Evolutionary conservation across 2,888 invertebrate species (phyloP), one percentile per base, ranked within the genome.

Genomic region (Tyria jacobaeae): DNA sequence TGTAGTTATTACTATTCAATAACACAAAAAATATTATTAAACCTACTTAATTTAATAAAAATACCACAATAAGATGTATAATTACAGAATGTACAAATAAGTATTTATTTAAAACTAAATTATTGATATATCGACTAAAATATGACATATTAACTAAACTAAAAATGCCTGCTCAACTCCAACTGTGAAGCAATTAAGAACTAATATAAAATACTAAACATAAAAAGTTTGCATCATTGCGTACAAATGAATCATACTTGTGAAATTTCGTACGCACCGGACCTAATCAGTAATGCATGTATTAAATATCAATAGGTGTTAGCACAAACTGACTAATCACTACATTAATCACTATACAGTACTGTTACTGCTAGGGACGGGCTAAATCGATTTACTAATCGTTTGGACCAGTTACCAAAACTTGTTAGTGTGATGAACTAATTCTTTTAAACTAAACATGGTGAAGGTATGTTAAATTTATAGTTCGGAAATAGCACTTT

Each of bases 271-370:
- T 70, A 66, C 62, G 62, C 59, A 70, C 72, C 74, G 57, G 67
- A 62, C 52, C 68, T 67, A 76, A 76, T 73, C 71, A 41, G 52
- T 70, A 73, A 66, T 48, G 53, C 66, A 68, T 49, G 65, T 68
- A 69, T 70, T 73, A 73, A 78, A 80, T 73, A 69, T 75, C 67
- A 60, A 78, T 78, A 79, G 79, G 79, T 80, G 73, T 78, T 78
- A 72, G n/a, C 73, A 72, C 70, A 78, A 72, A 73, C 74, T 78
- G 61, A 71, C 79, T 79, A 79, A 80, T 80, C 73, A 80, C 78
- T 48, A 48, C 66, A 80, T 80, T 80, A 78, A 80, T 80, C 79
- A 80, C 48, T 55, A 50, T 62, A 24, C 64, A 55, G 62, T 73
- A 74, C 68, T 62, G 64, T 69, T 66, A 64, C 37, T 60, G 62